These are phyloP conservation scores for Drosophila longiperda DNA, from an alignment of 2,888 invertebrate genomes.

Conservation along the genomic window DNA sequence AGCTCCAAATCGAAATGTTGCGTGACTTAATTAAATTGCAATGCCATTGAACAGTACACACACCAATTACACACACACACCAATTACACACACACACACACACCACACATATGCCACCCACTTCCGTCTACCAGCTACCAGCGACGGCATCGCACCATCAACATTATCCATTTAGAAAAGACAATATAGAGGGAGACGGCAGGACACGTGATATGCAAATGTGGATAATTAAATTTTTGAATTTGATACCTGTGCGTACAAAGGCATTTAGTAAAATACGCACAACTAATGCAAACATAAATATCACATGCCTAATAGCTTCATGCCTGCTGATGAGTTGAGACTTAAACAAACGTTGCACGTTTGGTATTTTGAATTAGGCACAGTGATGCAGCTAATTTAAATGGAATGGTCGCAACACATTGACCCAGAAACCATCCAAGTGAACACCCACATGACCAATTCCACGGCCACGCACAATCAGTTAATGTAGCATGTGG, in stretches of 20 bases:
- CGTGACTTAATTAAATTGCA: constrained; percentile 80
- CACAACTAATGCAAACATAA: constrained; percentile 19
- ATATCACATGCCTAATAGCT: constrained; percentile 50
- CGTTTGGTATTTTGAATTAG: constrained; percentile 47
- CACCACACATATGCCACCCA: neutral
- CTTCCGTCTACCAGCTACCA: neutral
- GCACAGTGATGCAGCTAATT: constrained; percentile 50
- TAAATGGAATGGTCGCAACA: constrained; percentile 27
- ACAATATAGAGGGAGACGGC: constrained; percentile 37
- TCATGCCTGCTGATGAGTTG: constrained; percentile 64
- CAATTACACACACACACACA: constrained; percentile 2
- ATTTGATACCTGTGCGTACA: constrained; percentile 38
- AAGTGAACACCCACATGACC: neutral
- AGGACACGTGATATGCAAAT: constrained; percentile 71
- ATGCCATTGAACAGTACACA: constrained; percentile 41
- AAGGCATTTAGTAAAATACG: neutral
- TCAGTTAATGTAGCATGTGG: constrained; percentile 60
- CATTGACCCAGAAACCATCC: neutral
- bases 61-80: constrained; percentile 2
- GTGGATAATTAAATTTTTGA: constrained; percentile 71
- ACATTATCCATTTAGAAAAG: constrained; percentile 48
- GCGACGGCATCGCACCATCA: constrained; percentile 4
- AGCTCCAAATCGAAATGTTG: constrained; percentile 71
- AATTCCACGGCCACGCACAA: constrained; percentile 23
- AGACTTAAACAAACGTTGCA: constrained; percentile 47